Percentiles rank a stretch among this genome's conserved stretches.
phyloP scores from a whole-genome alignment of 2,797 vertebrate genomes.

The Chiloscyllium punctatum region DNA sequence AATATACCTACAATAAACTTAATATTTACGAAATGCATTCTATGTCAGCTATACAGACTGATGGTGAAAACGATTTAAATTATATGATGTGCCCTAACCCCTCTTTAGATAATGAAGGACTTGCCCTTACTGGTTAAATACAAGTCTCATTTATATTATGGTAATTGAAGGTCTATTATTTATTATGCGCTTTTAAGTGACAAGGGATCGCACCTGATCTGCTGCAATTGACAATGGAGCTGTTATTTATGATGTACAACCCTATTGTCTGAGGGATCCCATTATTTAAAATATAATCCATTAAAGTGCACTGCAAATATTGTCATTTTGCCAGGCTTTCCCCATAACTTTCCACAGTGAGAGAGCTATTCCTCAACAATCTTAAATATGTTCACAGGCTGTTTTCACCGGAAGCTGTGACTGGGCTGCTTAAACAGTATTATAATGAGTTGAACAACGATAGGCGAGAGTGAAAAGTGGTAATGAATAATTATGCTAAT shows the following conservation, averaged over 20 bases:
- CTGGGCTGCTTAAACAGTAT: constrained; percentile 26
- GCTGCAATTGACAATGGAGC: background rate
- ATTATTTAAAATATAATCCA: background rate
- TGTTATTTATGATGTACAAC: background rate
- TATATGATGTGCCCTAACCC: background rate
- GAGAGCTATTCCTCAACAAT: background rate
- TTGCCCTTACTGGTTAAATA: background rate
- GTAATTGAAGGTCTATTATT: background rate
- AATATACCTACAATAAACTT: too few species aligned
- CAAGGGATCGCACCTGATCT: background rate
- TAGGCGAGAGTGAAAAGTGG: background rate
- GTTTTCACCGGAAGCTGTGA: background rate
- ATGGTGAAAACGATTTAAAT: too few species aligned
- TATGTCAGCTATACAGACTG: too few species aligned
- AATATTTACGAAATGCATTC: too few species aligned
- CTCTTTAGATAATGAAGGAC: background rate
- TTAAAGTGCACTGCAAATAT: background rate
- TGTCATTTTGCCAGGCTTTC: background rate
- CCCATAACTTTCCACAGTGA: background rate
- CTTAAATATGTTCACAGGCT: background rate
- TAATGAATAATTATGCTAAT: constrained; percentile 7
- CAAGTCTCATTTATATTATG: background rate
- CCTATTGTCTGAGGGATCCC: background rate
- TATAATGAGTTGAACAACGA: background rate
- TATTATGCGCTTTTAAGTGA: background rate